A percentile compares a stretch with the other conserved stretches of the same genome.
Evolutionary conservation across 2,797 vertebrate genomes (phyloP).

Genomic region (Gymnothorax javanicus): DNA sequence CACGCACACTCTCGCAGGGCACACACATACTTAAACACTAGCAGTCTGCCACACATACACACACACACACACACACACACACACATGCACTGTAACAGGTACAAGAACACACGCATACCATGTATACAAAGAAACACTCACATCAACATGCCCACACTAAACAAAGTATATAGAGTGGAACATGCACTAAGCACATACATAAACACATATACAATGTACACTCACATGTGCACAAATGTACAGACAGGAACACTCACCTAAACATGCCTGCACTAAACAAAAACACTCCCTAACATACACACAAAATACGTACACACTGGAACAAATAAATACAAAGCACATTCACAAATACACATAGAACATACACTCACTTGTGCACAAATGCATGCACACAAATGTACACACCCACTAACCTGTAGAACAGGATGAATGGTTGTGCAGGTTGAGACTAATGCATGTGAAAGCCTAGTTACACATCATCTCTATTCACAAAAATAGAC

Average conservation of each 20-base stretch:
- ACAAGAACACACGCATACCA: background rate
- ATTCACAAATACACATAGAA: too few relatives aligned
- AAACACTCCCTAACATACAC: background rate
- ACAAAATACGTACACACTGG: too few relatives aligned
- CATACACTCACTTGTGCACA: background rate
- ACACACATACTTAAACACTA: background rate
- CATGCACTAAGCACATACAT: background rate
- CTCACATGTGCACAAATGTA: background rate
- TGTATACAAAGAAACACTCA: too few relatives aligned
- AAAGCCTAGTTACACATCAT: slow-evolving; percentile 15
- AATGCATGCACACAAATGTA: background rate
- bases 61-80: slow-evolving; percentile 10
- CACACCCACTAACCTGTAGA: background rate
- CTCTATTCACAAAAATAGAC: slow-evolving; percentile 1
- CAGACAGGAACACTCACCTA: background rate
- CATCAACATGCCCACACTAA: background rate
- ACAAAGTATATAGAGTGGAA: background rate
- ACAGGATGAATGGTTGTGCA: background rate
- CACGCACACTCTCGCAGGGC: background rate
- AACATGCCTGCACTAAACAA: background rate
- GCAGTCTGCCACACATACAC: background rate
- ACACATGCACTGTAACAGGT: background rate
- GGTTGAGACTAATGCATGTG: background rate
- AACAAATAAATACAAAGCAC: too few relatives aligned
- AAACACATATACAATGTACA: slow-evolving; percentile 3